Percentiles rank a stretch among this genome's conserved stretches.
These are phyloP conservation scores for Hirtodrosophila cameraria DNA, from an alignment of 2,888 invertebrate species.

Conservation along the genomic window DNA sequence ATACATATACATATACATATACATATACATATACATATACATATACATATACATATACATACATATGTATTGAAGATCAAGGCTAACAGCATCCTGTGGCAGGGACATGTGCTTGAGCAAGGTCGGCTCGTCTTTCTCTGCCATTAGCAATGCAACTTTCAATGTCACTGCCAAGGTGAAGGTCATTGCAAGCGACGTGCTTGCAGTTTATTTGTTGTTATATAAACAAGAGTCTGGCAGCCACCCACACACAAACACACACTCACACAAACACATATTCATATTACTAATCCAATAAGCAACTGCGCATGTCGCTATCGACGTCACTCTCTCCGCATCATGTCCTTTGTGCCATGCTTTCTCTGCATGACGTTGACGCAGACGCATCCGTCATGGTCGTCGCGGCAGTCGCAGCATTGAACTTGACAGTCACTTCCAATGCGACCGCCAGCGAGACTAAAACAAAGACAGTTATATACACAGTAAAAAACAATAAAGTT, in stretches of 20 bases:
- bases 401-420: constrained; percentile 56
- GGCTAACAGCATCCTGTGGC: constrained; percentile 34
- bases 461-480: not conserved
- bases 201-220: constrained; percentile 70
- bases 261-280: constrained; percentile 4
- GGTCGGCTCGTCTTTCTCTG: constrained; percentile 26
- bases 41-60: constrained; percentile 16
- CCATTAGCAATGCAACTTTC: constrained; percentile 19
- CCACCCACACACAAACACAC: constrained; percentile 3
- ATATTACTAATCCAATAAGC: constrained; percentile 53
- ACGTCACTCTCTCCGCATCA: constrained; percentile 47
- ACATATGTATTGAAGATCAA: constrained; percentile 57
- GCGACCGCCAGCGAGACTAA: constrained; percentile 8
- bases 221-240: constrained; percentile 55
- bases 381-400: constrained; percentile 45
- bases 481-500: constrained; percentile 1
- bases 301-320: constrained; percentile 62
- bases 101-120: constrained; percentile 12
- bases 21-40: constrained; percentile 2
- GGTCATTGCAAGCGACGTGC: constrained; percentile 61
- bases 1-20: no score
- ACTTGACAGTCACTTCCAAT: constrained; percentile 67
- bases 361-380: constrained; percentile 40
- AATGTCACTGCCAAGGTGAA: constrained; percentile 73
- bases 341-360: constrained; percentile 56